Evolutionary conservation across 2,888 invertebrate species (phyloP).

Genomic region (Tipula confusa): DNA sequence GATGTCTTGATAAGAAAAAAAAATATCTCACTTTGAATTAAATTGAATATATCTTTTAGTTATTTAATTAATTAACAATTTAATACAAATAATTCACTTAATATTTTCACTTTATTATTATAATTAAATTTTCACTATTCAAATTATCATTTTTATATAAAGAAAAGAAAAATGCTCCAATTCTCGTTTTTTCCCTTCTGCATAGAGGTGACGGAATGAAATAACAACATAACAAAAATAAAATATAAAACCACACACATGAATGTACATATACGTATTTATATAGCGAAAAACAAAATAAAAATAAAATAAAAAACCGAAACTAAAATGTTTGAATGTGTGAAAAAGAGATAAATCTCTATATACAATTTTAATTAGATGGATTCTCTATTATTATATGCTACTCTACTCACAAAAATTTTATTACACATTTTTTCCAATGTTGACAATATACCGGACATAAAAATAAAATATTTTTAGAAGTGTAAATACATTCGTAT

Average conservation of each 20-base stretch:
- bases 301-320: too few species aligned
- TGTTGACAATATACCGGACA: constrained; percentile 27
- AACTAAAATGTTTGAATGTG: not conserved
- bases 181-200: not conserved
- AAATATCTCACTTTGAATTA: not conserved
- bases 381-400: not conserved
- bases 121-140: not conserved
- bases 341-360: constrained; percentile 26
- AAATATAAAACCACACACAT: not conserved
- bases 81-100: not conserved
- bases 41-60: not conserved
- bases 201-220: constrained; percentile 20
- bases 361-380: not conserved
- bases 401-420: not conserved
- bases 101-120: not conserved
- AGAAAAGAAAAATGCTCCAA: constrained; percentile 7
- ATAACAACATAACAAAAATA: constrained; percentile 27
- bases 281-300: not conserved
- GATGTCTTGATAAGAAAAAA: not conserved
- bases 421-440: not conserved
- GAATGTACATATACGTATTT: not conserved
- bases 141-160: not conserved
- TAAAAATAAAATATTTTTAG: constrained; percentile 26
- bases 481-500: constrained; percentile 4
- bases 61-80: not conserved